Conservation (phyloP, 2,888 invertebrate genomes). For the Marronus borbonicus region DNA sequence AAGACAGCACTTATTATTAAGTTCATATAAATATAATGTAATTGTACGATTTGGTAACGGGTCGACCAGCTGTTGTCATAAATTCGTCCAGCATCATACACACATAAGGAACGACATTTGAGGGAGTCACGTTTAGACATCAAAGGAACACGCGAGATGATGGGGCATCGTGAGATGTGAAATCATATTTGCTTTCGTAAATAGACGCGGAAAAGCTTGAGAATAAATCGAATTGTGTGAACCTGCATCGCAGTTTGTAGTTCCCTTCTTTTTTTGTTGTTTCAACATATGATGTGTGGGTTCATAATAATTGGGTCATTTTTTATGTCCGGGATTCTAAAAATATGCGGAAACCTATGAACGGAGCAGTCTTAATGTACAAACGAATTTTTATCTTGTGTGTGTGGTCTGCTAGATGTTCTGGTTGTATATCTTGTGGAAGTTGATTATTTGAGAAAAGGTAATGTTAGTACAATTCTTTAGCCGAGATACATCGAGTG, state of each 20-base stretch:
- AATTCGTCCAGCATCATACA: background rate
- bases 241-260: conserved; percentile 3
- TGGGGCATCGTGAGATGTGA: background rate
- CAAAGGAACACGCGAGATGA: background rate
- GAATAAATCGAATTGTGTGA: conserved; percentile 23
- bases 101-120: background rate
- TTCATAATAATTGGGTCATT: conserved; percentile 26
- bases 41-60: too few relatives aligned
- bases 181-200: conserved; percentile 10
- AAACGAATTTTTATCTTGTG: background rate
- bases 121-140: background rate
- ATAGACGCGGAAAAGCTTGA: background rate
- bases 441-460: too few relatives aligned
- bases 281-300: conserved; percentile 18
- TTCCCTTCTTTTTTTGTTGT: conserved; percentile 12
- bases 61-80: background rate
- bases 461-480: too few relatives aligned
- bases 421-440: too few relatives aligned
- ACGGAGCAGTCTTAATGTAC: background rate
- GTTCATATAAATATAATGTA: too few relatives aligned
- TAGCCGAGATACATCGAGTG: too few relatives aligned
- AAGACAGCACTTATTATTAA: too few relatives aligned
- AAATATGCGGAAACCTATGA: conserved; percentile 5
- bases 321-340: conserved; percentile 6
- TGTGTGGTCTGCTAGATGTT: too few relatives aligned